Conservation (phyloP, 2,113 vertebrate species). For the Halcyon senegalensis region DNA sequence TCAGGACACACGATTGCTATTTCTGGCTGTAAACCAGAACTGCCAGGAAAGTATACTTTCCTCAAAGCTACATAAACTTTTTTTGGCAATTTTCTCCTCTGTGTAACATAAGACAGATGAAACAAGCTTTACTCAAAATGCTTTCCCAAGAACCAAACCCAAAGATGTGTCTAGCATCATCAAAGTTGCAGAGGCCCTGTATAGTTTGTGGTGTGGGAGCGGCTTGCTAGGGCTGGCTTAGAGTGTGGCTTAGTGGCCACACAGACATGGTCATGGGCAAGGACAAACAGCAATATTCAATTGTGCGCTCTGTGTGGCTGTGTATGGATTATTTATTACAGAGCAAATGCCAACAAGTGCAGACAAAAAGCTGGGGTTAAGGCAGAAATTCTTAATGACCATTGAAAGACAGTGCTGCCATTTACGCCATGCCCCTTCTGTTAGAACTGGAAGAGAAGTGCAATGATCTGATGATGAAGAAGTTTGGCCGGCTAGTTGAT, state of each 20-base stretch:
- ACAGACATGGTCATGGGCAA: background rate
- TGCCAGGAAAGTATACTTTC: background rate
- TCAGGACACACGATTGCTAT: background rate
- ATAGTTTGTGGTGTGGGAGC: background rate
- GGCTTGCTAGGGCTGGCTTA: background rate
- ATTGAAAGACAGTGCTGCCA: background rate
- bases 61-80: background rate
- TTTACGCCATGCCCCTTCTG: background rate
- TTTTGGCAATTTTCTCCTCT: background rate
- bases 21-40: background rate
- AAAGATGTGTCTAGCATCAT: background rate
- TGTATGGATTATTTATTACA: background rate
- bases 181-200: background rate
- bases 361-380: background rate
- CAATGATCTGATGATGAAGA: slow-evolving; percentile 84
- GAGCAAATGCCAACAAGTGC: background rate
- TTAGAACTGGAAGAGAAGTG: slow-evolving; percentile 83
- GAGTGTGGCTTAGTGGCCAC: background rate
- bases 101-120: background rate
- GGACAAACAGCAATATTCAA: background rate
- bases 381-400: background rate
- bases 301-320: background rate
- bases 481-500: slow-evolving; percentile 87
- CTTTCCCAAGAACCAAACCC: background rate
- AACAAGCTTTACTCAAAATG: background rate